Base-by-base conservation (phyloP, 2,888 invertebrate genomes). In the Phasia obesa region DNA sequence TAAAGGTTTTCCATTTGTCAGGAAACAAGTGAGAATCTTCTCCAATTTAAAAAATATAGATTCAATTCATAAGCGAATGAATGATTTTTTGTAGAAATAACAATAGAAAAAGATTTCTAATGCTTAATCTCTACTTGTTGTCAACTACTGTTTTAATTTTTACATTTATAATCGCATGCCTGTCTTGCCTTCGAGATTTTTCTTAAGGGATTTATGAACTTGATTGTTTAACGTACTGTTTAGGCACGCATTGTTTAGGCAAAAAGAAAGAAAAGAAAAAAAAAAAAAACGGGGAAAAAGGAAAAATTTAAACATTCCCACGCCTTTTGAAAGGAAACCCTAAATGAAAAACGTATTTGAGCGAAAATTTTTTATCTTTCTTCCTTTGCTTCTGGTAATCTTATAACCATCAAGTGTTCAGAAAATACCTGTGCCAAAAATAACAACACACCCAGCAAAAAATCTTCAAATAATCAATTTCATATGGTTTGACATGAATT, bases 231-330 rank as follows among this genome's bases (percentile, higher is more conserved):
- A 42, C 13, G 15, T 15, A n/a, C n/a, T n/a, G n/a, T n/a, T n/a
- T n/a, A n/a, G 15, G 5, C 38, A 38, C 3, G 11, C 38, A 38
- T 38, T 38, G 38, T 67, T 67, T 31, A 1, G 31, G 64, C 31
- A n/a, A 13, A 57, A 42, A 53, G 35, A 31, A 7, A 19, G 44
- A 60, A 23, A 1, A 1, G 2, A n/a, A n/a, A n/a, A n/a, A 42
- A 53, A 47, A 31, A 7, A 19, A 60, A 60, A 23, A 1, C 11
- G 2, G 17, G 19, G 7, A n/a, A 57, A 23, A 27, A 44, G 27
- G 44, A 6, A 38, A n/a, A n/a, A n/a, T n/a, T n/a, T n/a, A n/a
- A 73, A 51, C 21, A 27, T 76, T 76, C 67, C 75, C 75, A 76
- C 75, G 67, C 67, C 67, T 75, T 55, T 5, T 5, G 4, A 27